Base-by-base conservation (phyloP, 1,140 invertebrate genomes). In the Dendrolimus kikuchii region DNA sequence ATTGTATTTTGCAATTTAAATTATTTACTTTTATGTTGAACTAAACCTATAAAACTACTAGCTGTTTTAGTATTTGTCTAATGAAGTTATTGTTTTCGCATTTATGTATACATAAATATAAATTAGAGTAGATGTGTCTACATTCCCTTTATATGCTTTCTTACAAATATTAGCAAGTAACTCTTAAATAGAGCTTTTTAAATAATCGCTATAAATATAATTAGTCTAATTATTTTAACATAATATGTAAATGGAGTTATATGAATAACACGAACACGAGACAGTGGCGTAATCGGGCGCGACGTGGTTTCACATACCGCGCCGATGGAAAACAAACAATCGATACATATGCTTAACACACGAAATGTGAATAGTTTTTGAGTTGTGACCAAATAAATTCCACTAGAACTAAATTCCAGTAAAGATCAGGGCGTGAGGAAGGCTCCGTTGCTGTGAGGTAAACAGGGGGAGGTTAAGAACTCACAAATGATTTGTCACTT, bases 301-400 rank as follows among this genome's bases (percentile, higher is more conserved):
- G 60, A 56, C 55, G 55, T 61, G 63, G 57, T 62, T 5, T 5
- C 7, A n/a, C 43, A 10, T 23, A 10, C n/a, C 49, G 49, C 56
- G 53, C 51, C 60, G 56, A 52, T 59, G 7, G 38, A 10, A 38
- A 8, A 46, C 3, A 58, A 52, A 57, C 66, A 70, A 59, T 59
- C 66, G 68, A 74, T 68, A 79, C 78, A 81, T 80, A 79, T 84
- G 78, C 73, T 77, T 79, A 74, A 73, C 66, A 72, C 68, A 62
- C 62, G 65, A 68, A 66, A 56, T 85, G 83, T 86, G 83, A 86
- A 86, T 86, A 86, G 83, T 86, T 86, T 86, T 86, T 86, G 83
- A 86, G 81, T 79, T 74, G 75, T 78, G 73, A 71, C 62, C 68
- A 67, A 59, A 66, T 62, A 55, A 53, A 23, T 23, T 23, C 23